phyloP scores from a whole-genome alignment of 2,113 vertebrate genomes.

The Syrmaticus mikado region DNA sequence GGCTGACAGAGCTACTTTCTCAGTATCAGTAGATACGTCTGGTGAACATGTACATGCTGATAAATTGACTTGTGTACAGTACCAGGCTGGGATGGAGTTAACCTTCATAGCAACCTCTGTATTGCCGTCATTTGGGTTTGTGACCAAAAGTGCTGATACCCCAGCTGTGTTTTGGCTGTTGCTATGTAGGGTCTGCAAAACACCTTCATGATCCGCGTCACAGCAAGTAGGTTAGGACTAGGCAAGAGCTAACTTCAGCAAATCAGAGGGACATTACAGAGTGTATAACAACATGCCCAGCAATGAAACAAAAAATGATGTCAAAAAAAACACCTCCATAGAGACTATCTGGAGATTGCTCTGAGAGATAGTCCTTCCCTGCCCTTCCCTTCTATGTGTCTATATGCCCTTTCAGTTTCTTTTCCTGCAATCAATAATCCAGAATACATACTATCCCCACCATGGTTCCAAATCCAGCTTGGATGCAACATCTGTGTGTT shows the following conservation, averaged over 20 bases:
- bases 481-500: not conserved
- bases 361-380: too few species aligned
- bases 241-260: not conserved
- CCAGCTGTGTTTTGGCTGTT: not conserved
- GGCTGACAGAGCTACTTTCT: not conserved
- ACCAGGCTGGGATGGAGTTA: not conserved
- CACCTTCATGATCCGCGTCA: not conserved
- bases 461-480: not conserved
- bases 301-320: not conserved
- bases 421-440: not conserved
- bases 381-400: not conserved
- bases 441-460: not conserved
- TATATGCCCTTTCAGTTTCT: not conserved
- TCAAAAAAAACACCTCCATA: not conserved
- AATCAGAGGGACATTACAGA: not conserved
- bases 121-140: not conserved
- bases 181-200: not conserved
- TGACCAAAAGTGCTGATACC: not conserved
- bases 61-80: not conserved
- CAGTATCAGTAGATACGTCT: not conserved
- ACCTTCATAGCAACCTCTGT: accelerated
- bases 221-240: not conserved
- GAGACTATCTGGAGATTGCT: not conserved
- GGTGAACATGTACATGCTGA: too few species aligned
- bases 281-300: not conserved